These are phyloP conservation scores for Plectrocnemia conspersa DNA, from an alignment of 1,140 invertebrate species.

Conservation along the genomic window DNA sequence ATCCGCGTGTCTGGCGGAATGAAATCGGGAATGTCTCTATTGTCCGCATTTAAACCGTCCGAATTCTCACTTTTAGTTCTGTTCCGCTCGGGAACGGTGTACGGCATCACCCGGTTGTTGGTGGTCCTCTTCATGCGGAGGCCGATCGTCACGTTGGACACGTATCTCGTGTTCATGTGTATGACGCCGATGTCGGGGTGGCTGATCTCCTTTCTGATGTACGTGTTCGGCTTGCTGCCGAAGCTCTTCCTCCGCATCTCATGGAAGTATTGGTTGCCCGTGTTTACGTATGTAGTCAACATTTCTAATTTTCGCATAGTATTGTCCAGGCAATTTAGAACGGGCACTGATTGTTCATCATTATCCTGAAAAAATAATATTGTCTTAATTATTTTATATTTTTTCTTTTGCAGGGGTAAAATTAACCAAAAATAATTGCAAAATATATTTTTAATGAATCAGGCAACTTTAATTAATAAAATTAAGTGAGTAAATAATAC, in stretches of 20 bases:
- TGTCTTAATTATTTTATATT: no score
- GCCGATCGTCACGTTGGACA: conserved; percentile 55
- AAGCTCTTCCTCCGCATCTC: conserved; percentile 41
- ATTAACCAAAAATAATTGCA: no score
- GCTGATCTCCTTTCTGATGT: conserved; percentile 14
- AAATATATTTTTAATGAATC: no score
- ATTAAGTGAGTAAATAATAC: no score
- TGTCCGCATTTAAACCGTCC: conserved; percentile 39
- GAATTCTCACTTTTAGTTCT: conserved; percentile 58
- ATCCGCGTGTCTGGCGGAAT: conserved; percentile 28
- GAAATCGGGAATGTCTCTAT: conserved; percentile 4
- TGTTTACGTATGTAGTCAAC: conserved; percentile 53
- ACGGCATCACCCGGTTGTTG: conserved; percentile 49
- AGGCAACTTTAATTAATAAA: no score
- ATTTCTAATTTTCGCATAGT: conserved; percentile 55
- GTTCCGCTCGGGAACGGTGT: conserved; percentile 49
- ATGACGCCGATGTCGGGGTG: conserved; percentile 42
- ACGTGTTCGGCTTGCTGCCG: conserved; percentile 42
- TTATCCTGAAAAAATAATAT: conserved; percentile 22
- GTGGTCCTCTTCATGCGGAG: conserved; percentile 51
- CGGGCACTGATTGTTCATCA: conserved; percentile 12
- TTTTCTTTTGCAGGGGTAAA: no score
- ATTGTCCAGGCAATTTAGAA: conserved; percentile 51
- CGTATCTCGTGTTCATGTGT: conserved; percentile 52
- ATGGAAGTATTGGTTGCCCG: conserved; percentile 51